phyloP scores from a whole-genome alignment of 2,113 vertebrate genomes.

The Trogon melanurus region DNA sequence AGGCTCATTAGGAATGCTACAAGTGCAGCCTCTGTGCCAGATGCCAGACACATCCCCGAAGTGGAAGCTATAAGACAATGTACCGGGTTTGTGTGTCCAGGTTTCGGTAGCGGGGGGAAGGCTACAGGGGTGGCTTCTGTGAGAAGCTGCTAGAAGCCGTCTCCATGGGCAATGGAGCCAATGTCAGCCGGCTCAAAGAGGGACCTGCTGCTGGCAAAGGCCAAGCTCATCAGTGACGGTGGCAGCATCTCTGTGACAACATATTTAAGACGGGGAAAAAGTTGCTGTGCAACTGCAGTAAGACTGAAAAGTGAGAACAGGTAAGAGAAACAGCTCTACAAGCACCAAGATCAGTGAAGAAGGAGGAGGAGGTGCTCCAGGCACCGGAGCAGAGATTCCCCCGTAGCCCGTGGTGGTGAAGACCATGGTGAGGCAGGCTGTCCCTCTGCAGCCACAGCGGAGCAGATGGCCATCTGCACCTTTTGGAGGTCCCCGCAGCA shows the following conservation, averaged over 20 bases:
- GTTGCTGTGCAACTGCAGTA: neutral
- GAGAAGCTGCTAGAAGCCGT: neutral
- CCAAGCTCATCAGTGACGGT: neutral
- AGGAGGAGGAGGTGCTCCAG: neutral
- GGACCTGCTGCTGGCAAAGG: fast-evolving
- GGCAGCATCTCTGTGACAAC: neutral
- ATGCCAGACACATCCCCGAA: neutral
- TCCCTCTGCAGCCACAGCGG: neutral
- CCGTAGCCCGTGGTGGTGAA: neutral
- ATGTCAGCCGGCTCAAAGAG: fast-evolving
- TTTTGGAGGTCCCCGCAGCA: neutral
- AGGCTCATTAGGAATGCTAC: neutral
- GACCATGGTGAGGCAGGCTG: neutral
- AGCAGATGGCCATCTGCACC: neutral
- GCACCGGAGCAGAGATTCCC: neutral
- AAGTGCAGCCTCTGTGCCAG: neutral
- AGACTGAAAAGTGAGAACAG: neutral
- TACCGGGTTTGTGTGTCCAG: neutral
- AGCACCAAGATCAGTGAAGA: neutral
- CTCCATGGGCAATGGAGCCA: neutral
- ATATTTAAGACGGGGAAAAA: neutral
- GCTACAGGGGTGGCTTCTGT: neutral
- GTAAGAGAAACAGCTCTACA: neutral
- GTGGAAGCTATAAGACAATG: neutral
- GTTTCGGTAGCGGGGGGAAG: neutral